Conservation (phyloP, 1,140 invertebrate genomes). For the Cardiocondyla obscurior region DNA sequence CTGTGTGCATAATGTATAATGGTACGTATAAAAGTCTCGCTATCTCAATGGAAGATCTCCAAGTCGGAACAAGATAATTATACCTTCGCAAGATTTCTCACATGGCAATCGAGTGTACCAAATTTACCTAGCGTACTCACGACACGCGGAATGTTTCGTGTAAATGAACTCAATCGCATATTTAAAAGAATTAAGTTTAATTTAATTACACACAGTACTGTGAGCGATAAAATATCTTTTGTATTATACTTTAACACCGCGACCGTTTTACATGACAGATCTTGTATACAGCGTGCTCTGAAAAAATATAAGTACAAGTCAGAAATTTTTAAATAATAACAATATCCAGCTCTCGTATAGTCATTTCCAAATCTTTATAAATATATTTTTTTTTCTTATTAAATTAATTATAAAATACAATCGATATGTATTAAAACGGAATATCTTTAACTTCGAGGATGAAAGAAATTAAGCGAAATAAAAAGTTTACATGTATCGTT, state of each 20-base stretch:
- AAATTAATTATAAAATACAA: neutral
- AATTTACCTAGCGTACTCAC: neutral
- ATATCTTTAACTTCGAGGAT: neutral
- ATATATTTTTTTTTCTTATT: neutral
- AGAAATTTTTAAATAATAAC: neutral
- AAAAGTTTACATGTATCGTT: conserved; percentile 2
- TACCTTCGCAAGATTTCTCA: conserved; percentile 10
- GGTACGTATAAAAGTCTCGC: conserved; percentile 37
- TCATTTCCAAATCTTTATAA: neutral
- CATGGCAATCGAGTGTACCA: conserved; percentile 33
- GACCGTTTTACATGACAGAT: neutral
- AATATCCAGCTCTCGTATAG: neutral
- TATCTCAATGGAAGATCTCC: neutral
- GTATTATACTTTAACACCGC: neutral
- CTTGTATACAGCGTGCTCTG: neutral
- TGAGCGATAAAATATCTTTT: neutral
- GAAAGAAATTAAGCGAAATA: neutral
- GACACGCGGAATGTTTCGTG: neutral
- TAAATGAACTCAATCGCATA: conserved; percentile 1
- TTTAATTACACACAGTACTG: neutral
- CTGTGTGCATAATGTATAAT: conserved; percentile 15
- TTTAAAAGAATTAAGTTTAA: neutral
- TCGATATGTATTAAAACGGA: neutral
- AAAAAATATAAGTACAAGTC: conserved; percentile 1
- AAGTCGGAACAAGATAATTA: neutral